phyloP scores from a whole-genome alignment of 1,140 invertebrate genomes.

The Bombus cullumanus region DNA sequence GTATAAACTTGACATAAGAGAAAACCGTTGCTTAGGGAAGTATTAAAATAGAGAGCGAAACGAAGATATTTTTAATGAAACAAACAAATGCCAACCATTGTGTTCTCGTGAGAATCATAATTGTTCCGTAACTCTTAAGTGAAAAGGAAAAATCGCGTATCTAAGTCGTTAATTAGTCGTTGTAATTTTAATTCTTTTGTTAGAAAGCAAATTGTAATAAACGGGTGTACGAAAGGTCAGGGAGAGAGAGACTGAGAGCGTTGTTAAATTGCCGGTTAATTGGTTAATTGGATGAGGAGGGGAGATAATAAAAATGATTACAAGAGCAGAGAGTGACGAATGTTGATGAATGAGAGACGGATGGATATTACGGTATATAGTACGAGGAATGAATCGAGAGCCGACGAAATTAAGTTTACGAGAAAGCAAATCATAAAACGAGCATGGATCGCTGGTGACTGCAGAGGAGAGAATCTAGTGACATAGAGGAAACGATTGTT shows the following conservation, averaged over 20 bases:
- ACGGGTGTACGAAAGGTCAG: constrained; percentile 12
- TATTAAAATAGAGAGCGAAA: constrained; percentile 61
- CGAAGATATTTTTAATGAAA: constrained; percentile 72
- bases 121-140: constrained; percentile 74
- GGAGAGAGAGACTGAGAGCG: constrained; percentile 10
- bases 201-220: constrained; percentile 47
- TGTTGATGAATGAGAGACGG: background rate
- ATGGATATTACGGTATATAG: background rate
- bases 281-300: background rate
- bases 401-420: background rate
- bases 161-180: constrained; percentile 76
- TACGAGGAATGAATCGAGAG: background rate
- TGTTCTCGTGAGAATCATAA: constrained; percentile 77
- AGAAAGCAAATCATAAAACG: background rate
- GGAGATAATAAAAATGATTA: background rate
- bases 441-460: background rate
- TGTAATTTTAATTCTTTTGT: constrained; percentile 73
- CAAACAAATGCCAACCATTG: constrained; percentile 76
- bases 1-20: constrained; percentile 68
- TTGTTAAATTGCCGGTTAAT: constrained; percentile 29
- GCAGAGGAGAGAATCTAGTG: background rate
- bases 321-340: background rate
- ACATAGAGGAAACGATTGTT: constrained; percentile 9
- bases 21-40: constrained; percentile 65
- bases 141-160: constrained; percentile 62